phyloP scores from a whole-genome alignment of 2,797 vertebrate genomes.

The Scleropages formosus region DNA sequence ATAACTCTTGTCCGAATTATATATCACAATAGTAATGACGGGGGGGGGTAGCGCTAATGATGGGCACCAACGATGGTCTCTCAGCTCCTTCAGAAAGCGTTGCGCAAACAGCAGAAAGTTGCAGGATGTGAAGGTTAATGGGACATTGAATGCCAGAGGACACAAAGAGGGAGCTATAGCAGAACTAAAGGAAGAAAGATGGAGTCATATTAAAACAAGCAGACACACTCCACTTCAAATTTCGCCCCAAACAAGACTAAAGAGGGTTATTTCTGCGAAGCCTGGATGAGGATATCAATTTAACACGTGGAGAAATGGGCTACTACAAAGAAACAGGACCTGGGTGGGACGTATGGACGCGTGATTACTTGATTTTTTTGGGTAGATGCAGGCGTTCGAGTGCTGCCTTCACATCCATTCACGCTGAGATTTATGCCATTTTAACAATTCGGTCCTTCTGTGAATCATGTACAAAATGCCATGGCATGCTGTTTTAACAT shows the following conservation, averaged over 20 bases:
- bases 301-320: conserved; percentile 67
- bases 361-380: conserved; percentile 63
- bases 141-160: conserved; percentile 79
- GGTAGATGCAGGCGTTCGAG: conserved; percentile 40
- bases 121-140: conserved; percentile 81
- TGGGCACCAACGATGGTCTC: conserved; percentile 45
- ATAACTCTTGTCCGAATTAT: not conserved
- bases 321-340: conserved; percentile 43
- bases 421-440: conserved; percentile 38
- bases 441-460: too few species aligned
- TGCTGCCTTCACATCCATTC: conserved; percentile 29
- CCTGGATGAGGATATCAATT: conserved; percentile 76
- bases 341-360: conserved; percentile 45
- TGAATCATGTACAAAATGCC: conserved; percentile 40
- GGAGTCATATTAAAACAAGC: conserved; percentile 81
- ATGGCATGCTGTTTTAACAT: too few species aligned
- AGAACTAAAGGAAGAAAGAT: conserved; percentile 74
- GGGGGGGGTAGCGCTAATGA: conserved; percentile 16
- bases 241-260: conserved; percentile 82
- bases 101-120: conserved; percentile 82
- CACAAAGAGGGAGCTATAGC: conserved; percentile 73
- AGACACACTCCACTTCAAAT: conserved; percentile 81
- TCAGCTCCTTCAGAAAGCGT: conserved; percentile 72
- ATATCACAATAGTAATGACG: conserved; percentile 21
- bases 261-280: conserved; percentile 78